These are phyloP conservation scores for Drosophila phalerata DNA, from an alignment of 2,888 invertebrate species.

Conservation along the genomic window DNA sequence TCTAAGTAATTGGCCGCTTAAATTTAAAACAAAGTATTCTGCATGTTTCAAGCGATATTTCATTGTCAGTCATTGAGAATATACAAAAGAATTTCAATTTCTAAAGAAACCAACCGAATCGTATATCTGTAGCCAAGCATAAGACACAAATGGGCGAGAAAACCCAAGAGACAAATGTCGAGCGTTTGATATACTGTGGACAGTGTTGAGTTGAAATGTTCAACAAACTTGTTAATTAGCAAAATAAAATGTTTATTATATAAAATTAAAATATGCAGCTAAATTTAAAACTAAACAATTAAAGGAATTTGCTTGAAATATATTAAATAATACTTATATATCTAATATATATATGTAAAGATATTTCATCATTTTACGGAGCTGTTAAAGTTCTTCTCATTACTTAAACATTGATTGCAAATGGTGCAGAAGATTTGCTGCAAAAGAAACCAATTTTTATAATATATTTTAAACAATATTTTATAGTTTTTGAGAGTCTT, in stretches of 20 bases:
- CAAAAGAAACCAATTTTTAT: conserved; percentile 7
- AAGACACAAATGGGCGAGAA: conserved; percentile 46
- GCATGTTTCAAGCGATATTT: conserved; percentile 8
- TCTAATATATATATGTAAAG: neutral
- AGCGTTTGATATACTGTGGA: conserved; percentile 35
- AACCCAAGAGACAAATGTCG: conserved; percentile 34
- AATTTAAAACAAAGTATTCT: conserved; percentile 7
- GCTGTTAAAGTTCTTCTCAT: conserved; percentile 73
- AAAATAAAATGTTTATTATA: conserved; percentile 49
- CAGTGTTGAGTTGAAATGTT: conserved; percentile 48
- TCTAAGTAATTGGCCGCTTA: neutral
- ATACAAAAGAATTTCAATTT: conserved; percentile 49
- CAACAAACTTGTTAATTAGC: conserved; percentile 70
- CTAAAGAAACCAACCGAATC: conserved; percentile 36
- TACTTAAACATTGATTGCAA: conserved; percentile 75
- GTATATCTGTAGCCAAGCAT: conserved; percentile 41
- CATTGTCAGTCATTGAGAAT: conserved; percentile 18
- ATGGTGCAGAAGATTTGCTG: conserved; percentile 79
- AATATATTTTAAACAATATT: neutral
- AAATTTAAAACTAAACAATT: neutral
- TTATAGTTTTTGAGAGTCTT: conserved; percentile 8
- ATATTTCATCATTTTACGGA: conserved; percentile 45
- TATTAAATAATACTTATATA: neutral
- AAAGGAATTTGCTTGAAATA: conserved; percentile 12
- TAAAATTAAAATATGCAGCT: conserved; percentile 8